Percentiles rank a stretch among this genome's conserved stretches.
These are phyloP conservation scores for Silurus lanzhouensis DNA, from an alignment of 2,797 vertebrate genomes.

Conservation along the genomic window DNA sequence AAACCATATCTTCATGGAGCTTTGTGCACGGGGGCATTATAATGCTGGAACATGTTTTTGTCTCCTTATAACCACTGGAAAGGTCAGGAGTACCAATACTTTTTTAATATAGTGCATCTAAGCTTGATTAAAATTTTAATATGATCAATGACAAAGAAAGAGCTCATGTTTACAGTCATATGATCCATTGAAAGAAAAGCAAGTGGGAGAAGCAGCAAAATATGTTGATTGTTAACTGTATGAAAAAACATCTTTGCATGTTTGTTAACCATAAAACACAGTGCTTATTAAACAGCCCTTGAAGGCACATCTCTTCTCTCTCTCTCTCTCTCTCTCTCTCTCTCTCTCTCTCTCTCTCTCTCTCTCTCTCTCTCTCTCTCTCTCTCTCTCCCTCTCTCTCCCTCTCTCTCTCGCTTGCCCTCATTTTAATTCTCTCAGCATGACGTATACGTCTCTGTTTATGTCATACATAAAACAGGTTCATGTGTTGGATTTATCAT, in stretches of 20 bases:
- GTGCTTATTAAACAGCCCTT: slow-evolving; percentile 26
- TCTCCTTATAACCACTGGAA: no score
- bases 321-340: no score
- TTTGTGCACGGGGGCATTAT: no score
- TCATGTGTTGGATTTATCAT: slow-evolving; percentile 50
- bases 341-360: slow-evolving; percentile 1
- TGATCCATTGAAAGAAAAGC: not conserved
- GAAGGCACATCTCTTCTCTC: slow-evolving; percentile 16
- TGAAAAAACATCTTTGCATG: not conserved
- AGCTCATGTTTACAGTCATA: not conserved
- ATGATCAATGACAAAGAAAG: not conserved
- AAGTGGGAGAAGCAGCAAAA: not conserved
- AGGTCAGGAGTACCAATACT: no score
- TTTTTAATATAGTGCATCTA: no score
- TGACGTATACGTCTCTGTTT: slow-evolving; percentile 51
- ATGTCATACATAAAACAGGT: slow-evolving; percentile 52
- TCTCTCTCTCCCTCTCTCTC: slow-evolving; percentile 7
- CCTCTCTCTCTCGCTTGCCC: slow-evolving; percentile 54
- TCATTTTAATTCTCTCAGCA: slow-evolving; percentile 35
- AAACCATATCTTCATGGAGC: no score
- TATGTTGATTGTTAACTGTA: not conserved
- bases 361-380: slow-evolving; percentile 26
- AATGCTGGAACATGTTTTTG: no score
- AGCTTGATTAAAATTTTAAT: not conserved
- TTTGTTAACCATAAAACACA: slow-evolving; percentile 22